Evolutionary conservation across 23 tunicate genomes (phyloP), one percentile per base, ranked within the genome.

Genomic region (Oikopleura dioica): DNA sequence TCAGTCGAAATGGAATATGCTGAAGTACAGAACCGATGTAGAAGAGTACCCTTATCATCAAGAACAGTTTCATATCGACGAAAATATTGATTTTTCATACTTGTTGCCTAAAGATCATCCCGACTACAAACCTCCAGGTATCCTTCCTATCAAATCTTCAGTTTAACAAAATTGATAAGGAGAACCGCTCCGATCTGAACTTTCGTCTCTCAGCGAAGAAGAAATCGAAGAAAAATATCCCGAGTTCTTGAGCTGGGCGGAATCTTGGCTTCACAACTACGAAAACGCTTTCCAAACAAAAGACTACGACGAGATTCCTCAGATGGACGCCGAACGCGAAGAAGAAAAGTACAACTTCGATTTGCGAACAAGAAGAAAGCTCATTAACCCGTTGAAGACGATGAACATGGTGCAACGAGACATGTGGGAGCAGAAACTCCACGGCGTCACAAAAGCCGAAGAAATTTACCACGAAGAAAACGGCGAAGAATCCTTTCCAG

Each of bases 381-480:
- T 63, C 29, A 31, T 63, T 16, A 63, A 63, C 5, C 72, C 72
- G 2, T 21, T 63, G 2, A 31, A 63, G 5, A 21, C 72, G 5
- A 63, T 63, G 72, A 63, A 63, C 33, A 2, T 63, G 30, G 26
- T 63, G 16, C 72, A 63, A 63, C 29, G 26, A 63, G 72, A 63
- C 26, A 12, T 63, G 33, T 63, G 72, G 72, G 26, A 63, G 26
- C 72, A 63, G 2, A 63, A 63, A 28, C 78, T 92, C 83, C 68
- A 85, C 80, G 21, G 98, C 94, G 37, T 86, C 94, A 78, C 98
- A 85, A 37, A 94, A 85, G 68, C 98, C 87, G 36, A 92, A 68
- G 75, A 92, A 82, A 1, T 88, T 87, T 37, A 82, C 80, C 38
- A 84, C 69, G 37, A 84, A 36, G 23, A 89, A 68, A 29, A 82